phyloP scores from a whole-genome alignment of 1,140 invertebrate species.

The Gryllus bimaculatus region DNA sequence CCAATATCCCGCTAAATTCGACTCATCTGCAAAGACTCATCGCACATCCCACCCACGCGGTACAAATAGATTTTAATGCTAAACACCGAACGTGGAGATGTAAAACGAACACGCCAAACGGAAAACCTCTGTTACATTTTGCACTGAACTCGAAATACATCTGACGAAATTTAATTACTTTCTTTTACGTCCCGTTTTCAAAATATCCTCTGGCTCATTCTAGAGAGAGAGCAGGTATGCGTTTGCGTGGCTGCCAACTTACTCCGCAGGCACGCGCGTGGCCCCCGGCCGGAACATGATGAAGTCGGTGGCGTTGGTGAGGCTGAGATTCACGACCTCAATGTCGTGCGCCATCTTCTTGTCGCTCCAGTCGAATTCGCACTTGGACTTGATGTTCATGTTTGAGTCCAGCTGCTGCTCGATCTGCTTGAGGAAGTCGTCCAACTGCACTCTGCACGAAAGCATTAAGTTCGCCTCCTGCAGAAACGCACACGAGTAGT shows the following conservation, averaged over 20 bases:
- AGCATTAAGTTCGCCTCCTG: constrained; percentile 54
- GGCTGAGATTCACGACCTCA: constrained; percentile 51
- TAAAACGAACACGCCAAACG: too few relatives aligned
- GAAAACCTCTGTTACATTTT: too few relatives aligned
- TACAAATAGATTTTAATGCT: too few relatives aligned
- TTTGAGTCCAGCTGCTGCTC: constrained; percentile 65
- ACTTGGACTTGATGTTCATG: constrained; percentile 60
- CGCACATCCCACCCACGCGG: too few relatives aligned
- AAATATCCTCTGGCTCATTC: too few relatives aligned
- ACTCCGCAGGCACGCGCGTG: constrained; percentile 57
- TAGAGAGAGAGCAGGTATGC: too few relatives aligned
- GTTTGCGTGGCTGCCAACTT: constrained; percentile 16
- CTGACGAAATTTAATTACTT: too few relatives aligned
- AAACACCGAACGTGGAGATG: too few relatives aligned
- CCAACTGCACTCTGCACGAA: constrained; percentile 49
- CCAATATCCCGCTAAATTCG: too few relatives aligned
- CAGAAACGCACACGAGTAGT: constrained; percentile 10
- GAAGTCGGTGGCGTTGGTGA: constrained; percentile 51
- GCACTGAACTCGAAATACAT: too few relatives aligned
- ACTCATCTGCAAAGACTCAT: too few relatives aligned
- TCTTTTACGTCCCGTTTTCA: too few relatives aligned
- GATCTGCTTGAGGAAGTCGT: constrained; percentile 51
- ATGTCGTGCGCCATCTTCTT: constrained; percentile 72
- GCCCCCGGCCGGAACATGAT: constrained; percentile 60
- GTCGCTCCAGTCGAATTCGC: constrained; percentile 84